These are phyloP conservation scores for Neoniphon sammara DNA, from an alignment of 2,797 vertebrate species.

Conservation along the genomic window DNA sequence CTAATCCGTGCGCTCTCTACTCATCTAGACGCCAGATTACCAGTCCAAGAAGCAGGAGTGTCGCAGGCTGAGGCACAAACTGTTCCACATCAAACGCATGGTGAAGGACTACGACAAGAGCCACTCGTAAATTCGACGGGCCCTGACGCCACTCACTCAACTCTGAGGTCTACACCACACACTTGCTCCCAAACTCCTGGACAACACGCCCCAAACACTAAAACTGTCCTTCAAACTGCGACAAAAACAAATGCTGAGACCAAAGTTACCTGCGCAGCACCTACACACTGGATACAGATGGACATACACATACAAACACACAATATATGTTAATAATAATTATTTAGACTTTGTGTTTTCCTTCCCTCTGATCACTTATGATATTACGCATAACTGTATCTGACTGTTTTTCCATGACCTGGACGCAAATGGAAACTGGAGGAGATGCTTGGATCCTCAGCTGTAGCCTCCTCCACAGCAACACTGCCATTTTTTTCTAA, in stretches of 20 bases:
- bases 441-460: background rate
- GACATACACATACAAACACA: background rate
- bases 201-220: constrained; percentile 20
- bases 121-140: constrained; percentile 65
- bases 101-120: constrained; percentile 88
- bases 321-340: constrained; percentile 38
- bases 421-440: constrained; percentile 6
- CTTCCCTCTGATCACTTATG: constrained; percentile 14
- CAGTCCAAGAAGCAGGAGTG: constrained; percentile 85
- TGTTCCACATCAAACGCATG: constrained; percentile 90
- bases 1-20: constrained; percentile 10
- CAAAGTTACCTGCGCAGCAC: constrained; percentile 67
- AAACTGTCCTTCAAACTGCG: constrained; percentile 66
- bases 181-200: constrained; percentile 29
- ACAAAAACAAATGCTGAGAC: constrained; percentile 64
- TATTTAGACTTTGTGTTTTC: constrained; percentile 26
- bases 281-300: constrained; percentile 15
- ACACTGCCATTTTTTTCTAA: constrained; percentile 35
- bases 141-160: constrained; percentile 16
- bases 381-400: background rate
- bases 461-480: constrained; percentile 17
- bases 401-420: background rate
- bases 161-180: constrained; percentile 33
- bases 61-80: constrained; percentile 86
- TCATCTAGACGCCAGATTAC: constrained; percentile 85